Percentiles rank a stretch among this genome's conserved stretches.
These are phyloP conservation scores for Hofmannophila pseudospretella DNA, from an alignment of 2,888 invertebrate genomes.

Conservation along the genomic window DNA sequence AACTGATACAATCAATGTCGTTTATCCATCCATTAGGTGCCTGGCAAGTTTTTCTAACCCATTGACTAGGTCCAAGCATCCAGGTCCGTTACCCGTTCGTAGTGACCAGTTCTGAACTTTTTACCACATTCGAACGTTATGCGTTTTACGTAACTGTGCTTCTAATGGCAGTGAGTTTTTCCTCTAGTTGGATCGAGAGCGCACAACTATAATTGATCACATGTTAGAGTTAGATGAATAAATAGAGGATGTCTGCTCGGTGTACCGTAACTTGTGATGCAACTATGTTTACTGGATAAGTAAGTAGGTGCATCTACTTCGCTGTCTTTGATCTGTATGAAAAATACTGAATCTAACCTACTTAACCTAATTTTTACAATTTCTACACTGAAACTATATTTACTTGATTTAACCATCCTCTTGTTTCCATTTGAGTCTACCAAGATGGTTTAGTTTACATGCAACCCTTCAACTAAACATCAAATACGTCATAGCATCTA, in stretches of 20 bases:
- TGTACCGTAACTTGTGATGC: slow-evolving; percentile 29
- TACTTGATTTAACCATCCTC: too few species aligned
- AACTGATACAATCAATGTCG: slow-evolving; percentile 20
- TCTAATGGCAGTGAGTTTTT: slow-evolving; percentile 68
- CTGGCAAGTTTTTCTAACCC: slow-evolving; percentile 50
- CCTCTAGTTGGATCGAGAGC: slow-evolving; percentile 42
- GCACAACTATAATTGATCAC: slow-evolving; percentile 62
- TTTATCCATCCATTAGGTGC: slow-evolving; percentile 22
- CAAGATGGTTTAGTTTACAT: too few species aligned
- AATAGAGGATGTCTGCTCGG: slow-evolving; percentile 22
- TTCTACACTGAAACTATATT: too few species aligned
- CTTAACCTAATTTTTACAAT: too few species aligned
- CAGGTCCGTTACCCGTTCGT: slow-evolving; percentile 35
- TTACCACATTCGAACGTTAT: slow-evolving; percentile 50
- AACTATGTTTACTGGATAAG: slow-evolving; percentile 4
- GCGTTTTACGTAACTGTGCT: slow-evolving; percentile 71
- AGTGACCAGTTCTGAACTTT: slow-evolving; percentile 42
- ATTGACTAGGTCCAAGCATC: slow-evolving; percentile 35
- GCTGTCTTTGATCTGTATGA: too few species aligned
- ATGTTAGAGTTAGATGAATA: slow-evolving; percentile 28
- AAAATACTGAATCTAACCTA: too few species aligned
- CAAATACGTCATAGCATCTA: too few species aligned
- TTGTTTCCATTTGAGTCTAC: too few species aligned
- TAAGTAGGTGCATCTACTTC: not conserved
- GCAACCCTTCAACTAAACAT: too few species aligned